Base-by-base conservation (phyloP, 1,140 invertebrate species). In the Macrotrachela quadricornifera region DNA sequence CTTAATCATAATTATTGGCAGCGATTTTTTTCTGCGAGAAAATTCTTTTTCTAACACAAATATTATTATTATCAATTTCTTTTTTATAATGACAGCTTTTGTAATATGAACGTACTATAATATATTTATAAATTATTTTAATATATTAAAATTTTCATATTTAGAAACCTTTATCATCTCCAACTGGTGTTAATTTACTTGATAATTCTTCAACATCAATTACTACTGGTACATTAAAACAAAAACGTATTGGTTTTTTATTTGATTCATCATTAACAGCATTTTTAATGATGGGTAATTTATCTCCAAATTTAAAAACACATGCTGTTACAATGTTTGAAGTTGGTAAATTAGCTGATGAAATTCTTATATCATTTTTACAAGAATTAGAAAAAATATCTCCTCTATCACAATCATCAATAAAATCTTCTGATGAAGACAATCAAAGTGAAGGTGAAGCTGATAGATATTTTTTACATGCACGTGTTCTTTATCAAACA, bases 281-380 rank as follows among this genome's bases (percentile, higher is more conserved):
- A 0, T 94, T 88, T 67, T 74, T 95, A 0, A 95, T 95, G 88
- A 94, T 95, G 88, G 88, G 88, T 1, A 95, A 95, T 68, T 71
- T 94, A 15, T 88, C 86, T 39, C 83, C 83, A 30, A 80, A 44
- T 21, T 37, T 54, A 83, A 69, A 62, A 64, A 62, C 46, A 39
- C 46, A 53, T 49, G 56, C 42, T 38, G 50, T 54, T 16, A 57
- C 46, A 9, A 36, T 57, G 51, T 95, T 94, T 70, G 88, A 95
- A 75, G 87, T 91, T 16, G 88, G 88, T 6, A 94, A 94, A 70
- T 67, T 95, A 44, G 80, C 82, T 59, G 86, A 92, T 67, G 88
- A 95, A 71, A 83, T 83, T 53, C 69, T 94, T 56, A 85, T 88
- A 62, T 85, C 82, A 64, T 83, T 95, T 65, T 67, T 94, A 43